Evolutionary conservation across 2,113 vertebrate species (phyloP).

Genomic region (Malurus elegans): DNA sequence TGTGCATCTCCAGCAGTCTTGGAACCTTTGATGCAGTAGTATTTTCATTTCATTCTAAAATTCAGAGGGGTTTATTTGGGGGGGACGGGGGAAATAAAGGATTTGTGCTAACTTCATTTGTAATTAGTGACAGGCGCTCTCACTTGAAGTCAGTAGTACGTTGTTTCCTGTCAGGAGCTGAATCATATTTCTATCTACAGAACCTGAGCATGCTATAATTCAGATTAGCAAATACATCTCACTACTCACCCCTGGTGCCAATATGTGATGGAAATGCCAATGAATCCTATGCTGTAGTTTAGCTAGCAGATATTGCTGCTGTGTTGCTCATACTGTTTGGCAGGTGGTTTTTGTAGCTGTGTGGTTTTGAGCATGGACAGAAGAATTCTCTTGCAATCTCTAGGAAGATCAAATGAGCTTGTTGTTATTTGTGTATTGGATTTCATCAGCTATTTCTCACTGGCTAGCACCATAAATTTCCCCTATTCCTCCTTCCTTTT

Average conservation of each 20-base stretch:
- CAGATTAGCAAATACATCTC: background rate
- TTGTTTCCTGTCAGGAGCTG: background rate
- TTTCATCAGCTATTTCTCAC: background rate
- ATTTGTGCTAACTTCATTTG: background rate
- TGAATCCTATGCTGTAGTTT: background rate
- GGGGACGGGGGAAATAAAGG: rapidly evolving
- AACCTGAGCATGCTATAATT: background rate
- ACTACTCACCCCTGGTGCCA: background rate
- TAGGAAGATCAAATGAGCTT: background rate
- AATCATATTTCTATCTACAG: background rate
- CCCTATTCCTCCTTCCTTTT: background rate
- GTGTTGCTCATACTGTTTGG: background rate
- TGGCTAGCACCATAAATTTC: background rate
- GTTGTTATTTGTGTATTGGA: background rate
- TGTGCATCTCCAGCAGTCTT: background rate
- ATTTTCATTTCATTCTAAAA: background rate
- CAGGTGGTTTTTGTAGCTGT: background rate
- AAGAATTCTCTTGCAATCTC: background rate
- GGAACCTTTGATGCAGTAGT: background rate
- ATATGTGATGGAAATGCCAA: background rate
- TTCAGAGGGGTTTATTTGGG: rapidly evolving
- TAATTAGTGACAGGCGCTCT: background rate
- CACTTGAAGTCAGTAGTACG: background rate
- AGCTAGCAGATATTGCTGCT: background rate
- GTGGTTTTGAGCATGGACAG: background rate